Base-by-base conservation (phyloP, 2,888 invertebrate species). In the Dolichopus griseipennis region DNA sequence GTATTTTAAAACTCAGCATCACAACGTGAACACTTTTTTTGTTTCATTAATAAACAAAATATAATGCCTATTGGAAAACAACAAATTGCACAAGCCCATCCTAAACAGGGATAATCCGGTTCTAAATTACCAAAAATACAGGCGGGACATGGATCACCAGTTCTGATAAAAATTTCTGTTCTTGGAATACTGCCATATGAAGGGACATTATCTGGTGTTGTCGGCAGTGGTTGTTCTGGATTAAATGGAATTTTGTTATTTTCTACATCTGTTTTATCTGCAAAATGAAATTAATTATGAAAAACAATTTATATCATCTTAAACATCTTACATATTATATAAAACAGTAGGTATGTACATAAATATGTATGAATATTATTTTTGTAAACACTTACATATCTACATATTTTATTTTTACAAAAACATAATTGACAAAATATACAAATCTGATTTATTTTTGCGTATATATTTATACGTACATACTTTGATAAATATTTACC, bases 61-160 rank as follows among this genome's bases (percentile, higher is more conserved):
- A 95, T 81, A 71, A 95, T 88, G 43, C 95, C 95, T 61, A 93
- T 67, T 0, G 95, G 95, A 77, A 95, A 95, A 69, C 76, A 78
- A n/a, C 75, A 72, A 62, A 79, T 76, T 22, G 79, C 79, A 81
- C 93, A 93, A 68, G 90, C 82, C 18, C 95, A 84, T 68, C 94
- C 95, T 64, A 92, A 83, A 75, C 91, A 91, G 0, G 93, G 90
- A 79, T 90, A 95, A 76, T 93, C 92, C 74, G 94, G 93, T 81
- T 94, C 92, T 63, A 95, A 82, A 34, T 92, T 86, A 20, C 95
- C 95, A 69, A 94, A 92, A 73, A 94, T 85, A 77, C 95, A 95
- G 1, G 92, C 91, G 1, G 95, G 95, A 79, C 95, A 95, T 1
- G 84, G 86, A 27, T 4, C 27, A 27, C 5, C 27, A 4, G 27